Evolutionary conservation across 2,113 vertebrate species (phyloP).

Genomic region (Nycticorax nycticorax): DNA sequence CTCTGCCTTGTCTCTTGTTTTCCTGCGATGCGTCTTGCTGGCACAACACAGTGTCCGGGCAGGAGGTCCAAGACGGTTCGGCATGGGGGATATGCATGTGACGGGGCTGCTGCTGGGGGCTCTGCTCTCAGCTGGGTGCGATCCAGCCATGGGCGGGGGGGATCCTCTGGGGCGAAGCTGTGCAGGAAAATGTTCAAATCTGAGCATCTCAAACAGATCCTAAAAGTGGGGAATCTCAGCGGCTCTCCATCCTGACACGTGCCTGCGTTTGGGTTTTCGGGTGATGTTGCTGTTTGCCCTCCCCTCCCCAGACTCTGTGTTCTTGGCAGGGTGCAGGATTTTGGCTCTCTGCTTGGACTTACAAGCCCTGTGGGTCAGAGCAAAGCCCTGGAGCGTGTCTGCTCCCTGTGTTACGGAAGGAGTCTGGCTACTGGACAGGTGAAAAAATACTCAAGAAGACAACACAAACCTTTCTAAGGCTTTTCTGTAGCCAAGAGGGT

Average conservation of each 20-base stretch:
- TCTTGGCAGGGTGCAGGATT: neutral
- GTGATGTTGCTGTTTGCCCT: neutral
- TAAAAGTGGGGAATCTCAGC: neutral
- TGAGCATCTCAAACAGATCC: neutral
- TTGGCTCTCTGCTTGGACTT: neutral
- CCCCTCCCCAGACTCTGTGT: neutral
- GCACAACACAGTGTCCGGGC: fast-evolving
- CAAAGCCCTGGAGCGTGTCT: neutral
- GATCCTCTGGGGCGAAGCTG: neutral
- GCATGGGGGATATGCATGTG: fast-evolving
- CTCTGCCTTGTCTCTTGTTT: neutral
- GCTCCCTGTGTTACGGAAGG: neutral
- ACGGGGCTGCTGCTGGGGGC: neutral
- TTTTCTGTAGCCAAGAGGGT: neutral
- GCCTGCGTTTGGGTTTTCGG: fast-evolving
- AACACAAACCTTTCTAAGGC: neutral
- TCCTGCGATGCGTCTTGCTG: neutral
- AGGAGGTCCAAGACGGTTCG: neutral
- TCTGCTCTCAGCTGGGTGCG: fast-evolving
- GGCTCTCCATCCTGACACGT: fast-evolving
- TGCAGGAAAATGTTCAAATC: neutral
- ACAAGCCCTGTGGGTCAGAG: neutral
- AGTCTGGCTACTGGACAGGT: neutral
- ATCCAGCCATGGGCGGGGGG: neutral
- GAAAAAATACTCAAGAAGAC: neutral